phyloP scores from a whole-genome alignment of 2,113 vertebrate species.

The Leptobrachium leishanense region DNA sequence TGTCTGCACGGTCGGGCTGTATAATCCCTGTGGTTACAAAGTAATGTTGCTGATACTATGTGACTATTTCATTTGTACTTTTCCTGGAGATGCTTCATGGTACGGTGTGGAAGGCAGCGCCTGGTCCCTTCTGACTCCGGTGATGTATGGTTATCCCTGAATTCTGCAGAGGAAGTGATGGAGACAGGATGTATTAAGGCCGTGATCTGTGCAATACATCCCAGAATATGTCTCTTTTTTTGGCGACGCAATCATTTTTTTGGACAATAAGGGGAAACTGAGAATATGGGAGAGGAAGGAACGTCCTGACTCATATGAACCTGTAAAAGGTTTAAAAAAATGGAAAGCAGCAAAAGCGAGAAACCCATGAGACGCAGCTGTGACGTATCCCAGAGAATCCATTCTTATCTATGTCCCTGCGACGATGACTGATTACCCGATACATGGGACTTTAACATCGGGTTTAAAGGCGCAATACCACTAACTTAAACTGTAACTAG shows the following conservation, averaged over 20 bases:
- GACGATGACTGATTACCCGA: too few relatives aligned
- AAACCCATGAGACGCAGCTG: too few relatives aligned
- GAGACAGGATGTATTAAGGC: conserved; percentile 15
- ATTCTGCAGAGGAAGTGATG: conserved; percentile 12
- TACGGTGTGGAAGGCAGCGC: neutral
- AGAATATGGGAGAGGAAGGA: conserved; percentile 4
- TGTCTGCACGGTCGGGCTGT: too few relatives aligned
- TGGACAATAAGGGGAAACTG: conserved; percentile 30
- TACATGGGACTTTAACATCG: too few relatives aligned
- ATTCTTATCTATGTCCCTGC: too few relatives aligned
- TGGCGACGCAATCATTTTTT: neutral
- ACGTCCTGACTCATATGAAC: conserved; percentile 4
- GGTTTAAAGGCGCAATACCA: too few relatives aligned
- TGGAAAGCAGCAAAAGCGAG: neutral
- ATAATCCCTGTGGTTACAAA: too few relatives aligned
- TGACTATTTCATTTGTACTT: too few relatives aligned
- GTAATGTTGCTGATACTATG: too few relatives aligned
- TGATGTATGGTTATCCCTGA: conserved; percentile 18
- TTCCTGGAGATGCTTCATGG: neutral
- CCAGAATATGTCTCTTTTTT: neutral
- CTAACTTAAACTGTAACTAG: too few relatives aligned
- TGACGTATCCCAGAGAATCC: too few relatives aligned
- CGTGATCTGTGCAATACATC: conserved; percentile 4
- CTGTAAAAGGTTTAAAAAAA: neutral
- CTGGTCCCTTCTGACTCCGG: neutral